Evolutionary conservation across 2,113 vertebrate genomes (phyloP).

Genomic region (Mungos mungo): DNA sequence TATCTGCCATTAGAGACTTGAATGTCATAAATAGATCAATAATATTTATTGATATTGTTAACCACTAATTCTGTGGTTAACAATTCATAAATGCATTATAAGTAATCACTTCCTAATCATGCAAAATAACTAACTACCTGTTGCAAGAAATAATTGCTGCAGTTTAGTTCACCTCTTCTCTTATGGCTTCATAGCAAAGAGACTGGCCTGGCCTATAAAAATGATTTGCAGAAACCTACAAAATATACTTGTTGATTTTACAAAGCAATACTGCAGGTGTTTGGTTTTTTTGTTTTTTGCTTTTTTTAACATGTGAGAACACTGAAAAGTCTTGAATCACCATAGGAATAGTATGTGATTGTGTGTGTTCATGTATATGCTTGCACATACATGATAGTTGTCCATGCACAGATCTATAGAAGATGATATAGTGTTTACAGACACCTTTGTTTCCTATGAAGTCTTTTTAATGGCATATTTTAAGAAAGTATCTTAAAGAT

Average conservation of each 20-base stretch:
- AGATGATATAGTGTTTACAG: not conserved
- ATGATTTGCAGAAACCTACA: conserved; percentile 24
- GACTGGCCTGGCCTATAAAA: conserved; percentile 19
- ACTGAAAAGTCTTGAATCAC: not conserved
- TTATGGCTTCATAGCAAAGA: not conserved
- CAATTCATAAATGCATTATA: not conserved
- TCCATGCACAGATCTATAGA: not conserved
- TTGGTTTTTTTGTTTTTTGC: not conserved
- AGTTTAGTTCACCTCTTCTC: not conserved
- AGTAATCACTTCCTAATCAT: conserved; percentile 41
- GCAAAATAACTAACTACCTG: conserved; percentile 23
- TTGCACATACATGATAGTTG: not conserved
- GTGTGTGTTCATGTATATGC: not conserved
- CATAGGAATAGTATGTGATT: not conserved
- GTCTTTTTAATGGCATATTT: not conserved
- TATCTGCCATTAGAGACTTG: conserved; percentile 59
- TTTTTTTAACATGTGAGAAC: conserved; percentile 4
- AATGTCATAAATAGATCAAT: not conserved
- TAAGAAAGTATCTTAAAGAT: not conserved
- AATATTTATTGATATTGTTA: conserved; percentile 51
- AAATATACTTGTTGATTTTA: not conserved
- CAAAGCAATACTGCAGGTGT: not conserved
- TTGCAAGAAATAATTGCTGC: conserved; percentile 41
- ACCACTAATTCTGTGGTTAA: not conserved
- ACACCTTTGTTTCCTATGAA: not conserved